A percentile compares a stretch with the other conserved stretches of the same genome.
These are phyloP conservation scores for Lucinisca nassula DNA, from an alignment of 2,888 invertebrate genomes.

Conservation along the genomic window DNA sequence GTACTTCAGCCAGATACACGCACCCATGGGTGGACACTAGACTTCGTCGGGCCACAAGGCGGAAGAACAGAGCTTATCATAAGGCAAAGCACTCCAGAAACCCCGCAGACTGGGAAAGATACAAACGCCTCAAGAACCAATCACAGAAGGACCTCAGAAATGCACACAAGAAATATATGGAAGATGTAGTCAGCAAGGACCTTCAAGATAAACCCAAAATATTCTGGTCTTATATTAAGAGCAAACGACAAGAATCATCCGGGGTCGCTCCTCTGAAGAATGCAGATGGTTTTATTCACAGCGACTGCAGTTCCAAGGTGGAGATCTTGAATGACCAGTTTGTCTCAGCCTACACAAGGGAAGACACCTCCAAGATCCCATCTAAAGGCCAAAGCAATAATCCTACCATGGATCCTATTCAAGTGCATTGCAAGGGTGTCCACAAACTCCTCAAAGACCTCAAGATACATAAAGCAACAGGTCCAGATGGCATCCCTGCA, in stretches of 20 bases:
- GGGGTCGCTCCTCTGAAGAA: conserved; percentile 14
- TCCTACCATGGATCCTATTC: conserved; percentile 12
- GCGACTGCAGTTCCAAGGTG: neutral
- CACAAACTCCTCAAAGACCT: conserved; percentile 10
- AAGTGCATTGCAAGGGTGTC: conserved; percentile 1
- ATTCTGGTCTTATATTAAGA: conserved; percentile 21
- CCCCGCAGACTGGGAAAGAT: conserved; percentile 5
- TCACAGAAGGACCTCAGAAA: neutral
- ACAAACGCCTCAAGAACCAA: neutral
- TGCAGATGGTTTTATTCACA: conserved; percentile 24
- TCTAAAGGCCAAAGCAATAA: conserved; percentile 18
- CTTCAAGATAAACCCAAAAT: neutral
- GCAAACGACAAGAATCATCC: conserved; percentile 3
- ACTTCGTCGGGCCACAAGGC: neutral
- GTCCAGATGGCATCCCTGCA: conserved; percentile 25
- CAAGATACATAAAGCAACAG: conserved; percentile 40
- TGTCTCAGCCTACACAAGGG: neutral
- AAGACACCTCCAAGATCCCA: conserved; percentile 11
- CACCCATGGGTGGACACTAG: conserved; percentile 8
- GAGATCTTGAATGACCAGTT: conserved; percentile 23
- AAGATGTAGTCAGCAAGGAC: conserved; percentile 3
- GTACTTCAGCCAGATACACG: neutral
- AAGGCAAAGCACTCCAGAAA: conserved; percentile 6
- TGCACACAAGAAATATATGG: conserved; percentile 15
- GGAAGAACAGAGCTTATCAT: conserved; percentile 7